Conservation (phyloP, 1,140 invertebrate genomes). For the Orussus abietinus region DNA sequence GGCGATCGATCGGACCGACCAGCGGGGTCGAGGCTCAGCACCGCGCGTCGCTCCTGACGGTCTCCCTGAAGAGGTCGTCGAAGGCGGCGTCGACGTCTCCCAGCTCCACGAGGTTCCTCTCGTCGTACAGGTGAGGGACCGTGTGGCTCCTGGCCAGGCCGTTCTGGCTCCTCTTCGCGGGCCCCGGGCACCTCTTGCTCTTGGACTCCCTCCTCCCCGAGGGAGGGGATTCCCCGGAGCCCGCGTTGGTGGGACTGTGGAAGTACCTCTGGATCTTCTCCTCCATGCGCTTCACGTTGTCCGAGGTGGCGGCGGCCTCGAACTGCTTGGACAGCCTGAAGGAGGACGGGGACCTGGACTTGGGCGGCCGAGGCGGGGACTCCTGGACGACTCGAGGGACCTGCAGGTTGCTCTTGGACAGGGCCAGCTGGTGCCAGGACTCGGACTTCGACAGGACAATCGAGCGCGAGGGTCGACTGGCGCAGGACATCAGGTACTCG, state of each 20-base stretch:
- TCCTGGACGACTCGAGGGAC: conserved; percentile 34
- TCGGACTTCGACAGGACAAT: conserved; percentile 69
- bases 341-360: conserved; percentile 69
- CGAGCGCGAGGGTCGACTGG: conserved; percentile 37
- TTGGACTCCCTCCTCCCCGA: conserved; percentile 18
- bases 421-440: conserved; percentile 69
- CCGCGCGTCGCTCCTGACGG: conserved; percentile 33
- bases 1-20: too few species aligned
- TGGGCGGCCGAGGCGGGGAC: conserved; percentile 51
- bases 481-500: conserved; percentile 44
- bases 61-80: conserved; percentile 66
- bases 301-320: conserved; percentile 71
- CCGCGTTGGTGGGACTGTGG: conserved; percentile 21
- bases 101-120: conserved; percentile 60
- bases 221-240: conserved; percentile 10
- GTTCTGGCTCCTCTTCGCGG: conserved; percentile 25
- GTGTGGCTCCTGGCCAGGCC: conserved; percentile 65
- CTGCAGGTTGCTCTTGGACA: conserved; percentile 36
- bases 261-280: conserved; percentile 80
- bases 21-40: conserved; percentile 31
- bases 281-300: conserved; percentile 70
- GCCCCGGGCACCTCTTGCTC: conserved; percentile 25
- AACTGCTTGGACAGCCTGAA: conserved; percentile 68
- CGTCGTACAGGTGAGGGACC: conserved; percentile 66
- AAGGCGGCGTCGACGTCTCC: conserved; percentile 72